Base-by-base conservation (phyloP, 1,140 invertebrate genomes). In the Globodera rostochiensis region DNA sequence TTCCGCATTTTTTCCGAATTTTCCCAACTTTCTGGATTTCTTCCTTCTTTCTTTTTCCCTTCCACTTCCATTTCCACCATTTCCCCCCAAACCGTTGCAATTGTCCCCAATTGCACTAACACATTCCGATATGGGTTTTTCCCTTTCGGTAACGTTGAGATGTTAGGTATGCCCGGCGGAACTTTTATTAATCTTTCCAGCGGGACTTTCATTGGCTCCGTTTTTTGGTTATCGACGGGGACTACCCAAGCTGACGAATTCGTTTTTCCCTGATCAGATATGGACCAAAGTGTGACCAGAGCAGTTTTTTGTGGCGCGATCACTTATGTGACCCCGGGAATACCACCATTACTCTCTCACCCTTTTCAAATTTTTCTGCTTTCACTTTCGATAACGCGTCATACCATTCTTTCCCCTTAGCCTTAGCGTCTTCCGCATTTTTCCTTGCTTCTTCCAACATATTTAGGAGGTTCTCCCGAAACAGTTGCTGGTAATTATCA, bases 51-150 rank as follows among this genome's bases (percentile, higher is more conserved):
- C 8, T 6, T 21, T 19, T 45, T 5, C 67, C 67, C 11, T 53
- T 53, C 50, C 1, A 3, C 0, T 53, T 7, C 50, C 50, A 5
- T 53, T 13, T 13, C 50, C 50, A 7, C 7, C 50, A 9, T 53
- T 1, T 13, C 8, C 67, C 15, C 60, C 13, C 60, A 66, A 66
- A 66, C 13, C 1, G 1, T 9, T 69, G n/a, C 67, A 69, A 69
- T 69, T 69, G n/a, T 69, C 67, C 67, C 15, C n/a, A 69, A 69
- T 69, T 69, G n/a, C 67, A 15, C 67, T 8, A 69, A 15, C 67
- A 8, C n/a, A 69, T 69, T 69, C 15, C 15, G 7, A 6, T 21
- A 69, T 3, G 67, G 67, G 15, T 69, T 69, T 9, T 19, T 9
- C 9, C 67, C 67, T 69, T 69, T 69, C 7, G 67, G 67, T 69